Evolutionary conservation across 2,113 vertebrate species (phyloP).

Genomic region (Crotophaga sulcirostris): DNA sequence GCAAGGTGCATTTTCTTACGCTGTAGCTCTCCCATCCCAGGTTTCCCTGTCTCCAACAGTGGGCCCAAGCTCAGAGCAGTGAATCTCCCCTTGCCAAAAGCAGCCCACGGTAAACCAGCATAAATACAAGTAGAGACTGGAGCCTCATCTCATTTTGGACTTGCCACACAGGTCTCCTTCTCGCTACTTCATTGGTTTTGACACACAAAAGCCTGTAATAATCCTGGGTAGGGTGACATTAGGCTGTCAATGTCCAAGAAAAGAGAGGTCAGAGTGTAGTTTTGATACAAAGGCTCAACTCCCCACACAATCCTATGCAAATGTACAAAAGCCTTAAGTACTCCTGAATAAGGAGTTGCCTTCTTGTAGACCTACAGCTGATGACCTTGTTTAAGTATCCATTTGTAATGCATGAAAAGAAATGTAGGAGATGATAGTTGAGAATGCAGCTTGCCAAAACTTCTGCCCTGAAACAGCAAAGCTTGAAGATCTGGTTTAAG

Average conservation of each 20-base stretch:
- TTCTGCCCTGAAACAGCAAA: not conserved
- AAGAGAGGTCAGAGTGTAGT: not conserved
- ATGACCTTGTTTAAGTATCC: not conserved
- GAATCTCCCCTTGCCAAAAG: not conserved
- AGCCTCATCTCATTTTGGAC: not conserved
- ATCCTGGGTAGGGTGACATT: not conserved
- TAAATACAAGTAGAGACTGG: not conserved
- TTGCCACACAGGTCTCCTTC: not conserved
- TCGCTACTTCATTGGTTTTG: not conserved
- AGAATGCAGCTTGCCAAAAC: not conserved
- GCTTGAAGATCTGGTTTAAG: not conserved
- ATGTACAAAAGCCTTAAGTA: not conserved
- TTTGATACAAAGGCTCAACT: not conserved
- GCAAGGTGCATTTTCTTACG: not conserved
- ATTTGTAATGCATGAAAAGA: constrained; percentile 6
- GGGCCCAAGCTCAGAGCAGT: not conserved
- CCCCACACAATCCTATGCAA: not conserved
- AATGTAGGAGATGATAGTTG: not conserved
- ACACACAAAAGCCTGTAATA: not conserved
- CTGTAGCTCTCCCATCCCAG: not conserved
- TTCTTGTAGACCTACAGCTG: not conserved
- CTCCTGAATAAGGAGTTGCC: not conserved
- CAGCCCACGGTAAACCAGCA: not conserved
- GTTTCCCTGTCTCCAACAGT: not conserved
- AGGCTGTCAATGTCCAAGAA: not conserved